A percentile compares a stretch with the other conserved stretches of the same genome.
Conservation (phyloP, 2,113 vertebrate species). For the Hypanus sabinus region DNA sequence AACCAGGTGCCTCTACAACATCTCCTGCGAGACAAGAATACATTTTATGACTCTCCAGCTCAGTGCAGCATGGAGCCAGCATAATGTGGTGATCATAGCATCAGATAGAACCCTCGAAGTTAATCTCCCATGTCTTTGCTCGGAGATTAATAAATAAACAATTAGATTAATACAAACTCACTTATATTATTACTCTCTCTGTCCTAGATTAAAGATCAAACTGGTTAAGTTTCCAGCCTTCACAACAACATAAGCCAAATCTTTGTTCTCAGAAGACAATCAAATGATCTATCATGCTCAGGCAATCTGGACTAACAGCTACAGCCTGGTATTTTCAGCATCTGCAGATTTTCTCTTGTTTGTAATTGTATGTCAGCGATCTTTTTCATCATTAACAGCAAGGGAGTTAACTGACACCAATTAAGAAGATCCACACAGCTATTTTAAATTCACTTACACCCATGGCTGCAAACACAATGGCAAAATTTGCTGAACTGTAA, state of each 20-base stretch:
- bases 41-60: no score
- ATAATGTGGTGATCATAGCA: no score
- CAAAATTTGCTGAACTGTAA: constrained; percentile 68
- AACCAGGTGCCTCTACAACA: no score
- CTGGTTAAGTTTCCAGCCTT: not conserved
- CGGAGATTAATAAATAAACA: not conserved
- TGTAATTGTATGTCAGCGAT: not conserved
- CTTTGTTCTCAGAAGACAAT: not conserved
- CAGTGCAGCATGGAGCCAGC: no score
- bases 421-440: constrained; percentile 9
- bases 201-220: not conserved
- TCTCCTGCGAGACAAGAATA: no score
- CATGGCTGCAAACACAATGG: constrained; percentile 73
- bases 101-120: no score
- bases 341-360: not conserved
- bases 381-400: not conserved
- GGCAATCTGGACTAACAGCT: constrained; percentile 1
- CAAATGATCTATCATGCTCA: not conserved
- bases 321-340: not conserved
- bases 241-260: constrained; percentile 1
- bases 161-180: not conserved
- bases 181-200: not conserved
- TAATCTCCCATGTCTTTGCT: no score
- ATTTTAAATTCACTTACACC: constrained; percentile 52
- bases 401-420: constrained; percentile 1